Conservation (phyloP, 2,888 invertebrate genomes). For the Rhorus exstirpatorius region DNA sequence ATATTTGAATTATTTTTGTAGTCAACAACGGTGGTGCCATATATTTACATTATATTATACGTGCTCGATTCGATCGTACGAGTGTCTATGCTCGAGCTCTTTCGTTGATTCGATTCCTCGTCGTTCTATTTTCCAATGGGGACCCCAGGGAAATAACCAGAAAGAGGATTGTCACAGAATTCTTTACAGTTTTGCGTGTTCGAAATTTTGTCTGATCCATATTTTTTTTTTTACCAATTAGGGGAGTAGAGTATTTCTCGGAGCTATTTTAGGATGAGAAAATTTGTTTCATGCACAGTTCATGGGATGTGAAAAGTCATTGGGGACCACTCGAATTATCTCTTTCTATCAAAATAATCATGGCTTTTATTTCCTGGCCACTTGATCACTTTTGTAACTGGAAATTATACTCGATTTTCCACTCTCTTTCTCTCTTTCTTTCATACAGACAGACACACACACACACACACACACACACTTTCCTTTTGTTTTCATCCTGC, state of each 20-base stretch:
- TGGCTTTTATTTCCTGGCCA: not conserved
- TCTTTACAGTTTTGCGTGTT: not conserved
- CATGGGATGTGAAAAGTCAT: not conserved
- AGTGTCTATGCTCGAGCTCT: not conserved
- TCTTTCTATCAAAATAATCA: not conserved
- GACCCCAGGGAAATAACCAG: slow-evolving; percentile 33
- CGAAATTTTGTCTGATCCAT: not conserved
- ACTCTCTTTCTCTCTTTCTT: not conserved
- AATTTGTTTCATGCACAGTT: no score
- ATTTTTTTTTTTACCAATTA: slow-evolving; percentile 18
- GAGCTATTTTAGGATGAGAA: not conserved
- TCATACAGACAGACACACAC: not conserved
- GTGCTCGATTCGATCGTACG: not conserved
- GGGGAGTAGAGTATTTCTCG: slow-evolving; percentile 11
- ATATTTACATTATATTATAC: no score
- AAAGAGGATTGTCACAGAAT: slow-evolving; percentile 15
- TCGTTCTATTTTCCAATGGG: slow-evolving; percentile 20
- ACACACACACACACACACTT: not conserved
- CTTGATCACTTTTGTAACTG: not conserved
- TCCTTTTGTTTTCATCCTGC: slow-evolving; percentile 15
- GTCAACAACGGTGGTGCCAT: no score
- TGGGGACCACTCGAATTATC: not conserved
- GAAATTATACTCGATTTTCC: not conserved
- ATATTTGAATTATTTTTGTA: not conserved
- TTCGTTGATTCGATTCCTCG: slow-evolving; percentile 24